Evolutionary conservation across 2,888 invertebrate species (phyloP), one percentile per base, ranked within the genome.

Genomic region (Rhopalosiphum nymphaeae): DNA sequence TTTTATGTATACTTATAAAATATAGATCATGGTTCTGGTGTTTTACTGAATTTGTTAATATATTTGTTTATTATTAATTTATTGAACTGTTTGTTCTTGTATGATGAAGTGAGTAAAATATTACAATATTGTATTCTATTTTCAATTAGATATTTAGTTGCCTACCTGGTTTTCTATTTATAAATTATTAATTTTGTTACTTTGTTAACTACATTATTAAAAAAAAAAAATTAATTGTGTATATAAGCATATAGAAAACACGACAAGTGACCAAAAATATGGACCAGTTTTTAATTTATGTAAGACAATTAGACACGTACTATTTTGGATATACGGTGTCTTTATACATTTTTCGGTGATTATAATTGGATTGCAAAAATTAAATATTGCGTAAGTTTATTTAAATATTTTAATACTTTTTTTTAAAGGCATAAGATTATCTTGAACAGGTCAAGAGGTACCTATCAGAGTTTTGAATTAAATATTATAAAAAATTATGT

Each of bases 81-180:
- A 36, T 61, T 92, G 36, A 92, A 92, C 46, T 25, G 57, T 86
- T 29, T 92, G 86, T 86, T 87, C 36, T 87, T 92, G 26, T 92
- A 61, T 3, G 91, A 92, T 4, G 86, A 92, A 61, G 91, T 92
- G 86, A 92, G 91, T 92, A 61, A 49, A 61, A 56, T 91, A 56
- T 1, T 91, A 42, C 3, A 3, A 9, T 78, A 53, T 53, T 78
- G 13, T 21, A 67, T 67, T n/a, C 0, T 78, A 78, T 78, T 36
- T 67, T 78, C 36, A 78, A 36, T 78, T 78, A 9, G 16, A 2
- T 36, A 29, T 61, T 61, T 61, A 61, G 16, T 67, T 67, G 16
- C 5, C 21, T 21, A 36, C 16, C 67, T 26, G 0, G 7, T 16
- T 67, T 16, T n/a, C 13, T 36, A 67, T 1, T 5, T 16, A n/a